phyloP scores from a whole-genome alignment of 2,113 vertebrate genomes.

The Ailuropoda melanoleuca region DNA sequence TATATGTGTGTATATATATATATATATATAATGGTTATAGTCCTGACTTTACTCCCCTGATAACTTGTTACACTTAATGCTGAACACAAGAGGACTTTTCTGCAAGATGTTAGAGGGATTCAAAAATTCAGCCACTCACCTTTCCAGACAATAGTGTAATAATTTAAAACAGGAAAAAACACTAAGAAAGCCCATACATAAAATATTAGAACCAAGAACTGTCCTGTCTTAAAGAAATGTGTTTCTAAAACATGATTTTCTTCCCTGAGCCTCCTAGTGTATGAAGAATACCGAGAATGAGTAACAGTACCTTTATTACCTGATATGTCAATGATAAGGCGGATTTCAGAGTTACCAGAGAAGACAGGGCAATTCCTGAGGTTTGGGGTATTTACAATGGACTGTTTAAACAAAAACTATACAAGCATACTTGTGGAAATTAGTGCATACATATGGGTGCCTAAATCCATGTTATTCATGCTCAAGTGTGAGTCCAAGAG shows the following conservation, averaged over 20 bases:
- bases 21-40: not conserved
- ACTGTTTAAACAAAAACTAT: not conserved
- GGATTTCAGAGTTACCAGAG: not conserved
- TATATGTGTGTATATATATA: not conserved
- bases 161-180: slow-evolving; percentile 43
- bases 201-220: not conserved
- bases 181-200: not conserved
- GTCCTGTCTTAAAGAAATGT: not conserved
- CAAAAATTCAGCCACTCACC: not conserved
- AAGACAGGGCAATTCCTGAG: not conserved
- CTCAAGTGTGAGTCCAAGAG: not conserved
- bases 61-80: not conserved
- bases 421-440: not conserved
- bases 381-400: not conserved
- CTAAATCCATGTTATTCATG: not conserved
- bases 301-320: not conserved
- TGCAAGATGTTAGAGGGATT: not conserved
- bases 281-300: not conserved
- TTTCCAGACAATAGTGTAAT: not conserved
- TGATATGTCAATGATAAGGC: not conserved
- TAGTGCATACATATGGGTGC: not conserved
- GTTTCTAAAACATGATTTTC: slow-evolving; percentile 30
- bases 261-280: not conserved
- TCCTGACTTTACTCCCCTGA: not conserved
- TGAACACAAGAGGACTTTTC: not conserved